Percentiles rank a stretch among this genome's conserved stretches.
Conservation (phyloP, 2,797 vertebrate genomes). For the Centropyge bicolor region DNA sequence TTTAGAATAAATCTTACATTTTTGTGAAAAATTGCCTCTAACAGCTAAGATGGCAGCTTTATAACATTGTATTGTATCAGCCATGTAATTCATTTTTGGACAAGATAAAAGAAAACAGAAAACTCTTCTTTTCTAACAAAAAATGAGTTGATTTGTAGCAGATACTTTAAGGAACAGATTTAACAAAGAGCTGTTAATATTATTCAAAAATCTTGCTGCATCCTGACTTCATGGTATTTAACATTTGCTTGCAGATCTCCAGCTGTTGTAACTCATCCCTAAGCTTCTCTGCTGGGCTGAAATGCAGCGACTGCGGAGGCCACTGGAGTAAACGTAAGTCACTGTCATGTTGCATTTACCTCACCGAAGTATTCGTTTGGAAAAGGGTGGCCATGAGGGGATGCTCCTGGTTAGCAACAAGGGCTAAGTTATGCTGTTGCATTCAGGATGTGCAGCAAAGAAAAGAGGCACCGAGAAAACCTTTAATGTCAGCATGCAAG, state of each 20-base stretch:
- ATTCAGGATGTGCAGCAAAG: background rate
- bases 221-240: background rate
- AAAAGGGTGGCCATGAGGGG: conserved; percentile 33
- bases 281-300: conserved; percentile 24
- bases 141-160: background rate
- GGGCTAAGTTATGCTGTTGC: background rate
- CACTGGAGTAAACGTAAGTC: conserved; percentile 44
- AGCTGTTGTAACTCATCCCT: conserved; percentile 13
- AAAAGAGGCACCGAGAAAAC: conserved; percentile 1
- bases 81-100: background rate
- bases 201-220: background rate
- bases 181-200: background rate
- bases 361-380: conserved; percentile 51
- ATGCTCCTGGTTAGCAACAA: conserved; percentile 32
- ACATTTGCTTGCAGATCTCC: conserved; percentile 12
- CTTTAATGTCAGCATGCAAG: conserved; percentile 3
- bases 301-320: conserved; percentile 27
- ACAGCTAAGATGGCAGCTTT: too few relatives aligned
- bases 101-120: background rate
- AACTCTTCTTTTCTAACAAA: background rate
- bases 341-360: conserved; percentile 44
- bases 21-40: too few relatives aligned
- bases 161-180: background rate
- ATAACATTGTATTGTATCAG: background rate
- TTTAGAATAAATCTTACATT: background rate